Evolutionary conservation across 1,140 invertebrate species (phyloP), one percentile per base, ranked within the genome.

Genomic region (Drosophila tsacasi): DNA sequence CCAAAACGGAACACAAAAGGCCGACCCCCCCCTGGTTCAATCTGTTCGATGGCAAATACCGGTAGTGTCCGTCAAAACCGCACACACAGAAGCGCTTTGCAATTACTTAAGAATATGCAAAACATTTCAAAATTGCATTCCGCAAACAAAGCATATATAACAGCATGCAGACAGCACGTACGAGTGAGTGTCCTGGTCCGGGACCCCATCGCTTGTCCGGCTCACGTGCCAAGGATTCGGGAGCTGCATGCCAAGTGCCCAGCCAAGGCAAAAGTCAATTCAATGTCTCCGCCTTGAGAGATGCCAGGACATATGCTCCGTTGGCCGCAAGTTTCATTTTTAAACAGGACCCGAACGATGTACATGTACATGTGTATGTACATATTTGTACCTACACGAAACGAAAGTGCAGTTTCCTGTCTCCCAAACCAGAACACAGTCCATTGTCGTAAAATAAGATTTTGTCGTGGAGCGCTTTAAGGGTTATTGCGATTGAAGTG

Each of bases 71-170:
- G 50, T 66, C 47, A 55, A 57, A 57, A 44, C 40, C 68, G 63
- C 76, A 74, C 35, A 59, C 64, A 66, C n/a, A 61, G 57, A 46
- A 65, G 52, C 66, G 72, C 69, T 79, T 79, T 76, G 67, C 83
- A 87, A 79, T 86, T 86, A 83, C 76, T 86, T 80, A 52, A 69
- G 79, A 86, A 77, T 87, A 87, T 83, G 83, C 80, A 77, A 86
- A 77, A 79, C 67, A 86, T 80, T 83, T 87, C 50, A 23, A 76
- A 87, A 86, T 87, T 87, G 72, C 79, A 87, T 87, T 86, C 72
- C 67, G 52, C 73, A 55, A 86, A 76, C 65, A 68, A 76, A 80
- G 55, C 58, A 61, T 69, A 68, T 39, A 65, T 39, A 19, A 13
- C 54, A 21, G 27, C 27, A 68, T 54, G 47, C 37, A 71, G 75